Evolutionary conservation across 2,113 vertebrate genomes (phyloP), one percentile per base, ranked within the genome.

Genomic region (Gallinago jamesoni): DNA sequence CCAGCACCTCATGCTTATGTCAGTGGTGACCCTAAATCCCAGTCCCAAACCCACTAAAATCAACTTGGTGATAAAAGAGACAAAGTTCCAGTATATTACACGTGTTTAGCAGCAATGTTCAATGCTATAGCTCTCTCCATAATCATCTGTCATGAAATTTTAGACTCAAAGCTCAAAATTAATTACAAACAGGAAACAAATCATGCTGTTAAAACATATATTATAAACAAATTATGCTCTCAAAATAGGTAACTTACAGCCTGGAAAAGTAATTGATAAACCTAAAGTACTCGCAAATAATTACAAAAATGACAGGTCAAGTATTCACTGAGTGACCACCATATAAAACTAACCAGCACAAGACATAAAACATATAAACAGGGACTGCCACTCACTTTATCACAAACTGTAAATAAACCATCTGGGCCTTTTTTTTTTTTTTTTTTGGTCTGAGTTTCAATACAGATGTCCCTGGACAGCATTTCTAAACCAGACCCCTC

Each of bases 161-260:
- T 96, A 97, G 96, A 93, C 97, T 97, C 93, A 98, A 98, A 98
- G 96, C 89, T 97, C 96, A 96, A 97, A 98, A 98, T 97, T 97
- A 98, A 98, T 98, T 98, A 97, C 78, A 95, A 98, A 96, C 95
- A 95, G 0, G 10, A 97, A 98, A 98, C 97, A 98, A 98, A 98
- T 98, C 91, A 97, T 80, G 79, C 62, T 87, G 92, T 94, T 97
- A 97, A 97, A 97, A 95, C 96, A 97, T 96, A 87, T 41, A 98
- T 96, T 97, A 97, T 83, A 96, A 97, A 97, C 95, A 97, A 98
- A 97, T 97, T 95, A 96, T 48, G 89, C 87, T 96, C 89, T 97
- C 95, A 96, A 97, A 98, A 97, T 95, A 94, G 69, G 77, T 97
- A 97, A 97, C 96, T 97, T 97, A 98, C 66, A 96, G 87, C 94